Conservation (phyloP, 2,888 invertebrate genomes). For the Ischnus inquisitorius region DNA sequence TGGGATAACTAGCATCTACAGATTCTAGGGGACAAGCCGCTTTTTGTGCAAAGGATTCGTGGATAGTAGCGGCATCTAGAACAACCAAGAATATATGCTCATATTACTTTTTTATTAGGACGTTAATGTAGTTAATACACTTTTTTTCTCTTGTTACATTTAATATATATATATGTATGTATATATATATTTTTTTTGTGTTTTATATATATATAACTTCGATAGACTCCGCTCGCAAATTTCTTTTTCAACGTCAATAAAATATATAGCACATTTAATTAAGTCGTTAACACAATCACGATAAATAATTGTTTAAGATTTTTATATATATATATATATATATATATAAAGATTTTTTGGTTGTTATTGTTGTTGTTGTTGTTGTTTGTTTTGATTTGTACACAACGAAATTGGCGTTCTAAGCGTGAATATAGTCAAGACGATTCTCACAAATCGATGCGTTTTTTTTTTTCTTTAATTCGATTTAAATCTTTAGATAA, state of each 20-base stretch:
- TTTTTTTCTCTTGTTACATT: conserved; percentile 59
- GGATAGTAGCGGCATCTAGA: conserved; percentile 84
- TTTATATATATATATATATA: conserved; percentile 56
- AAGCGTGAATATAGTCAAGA: conserved; percentile 62
- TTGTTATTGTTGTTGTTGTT: conserved; percentile 57
- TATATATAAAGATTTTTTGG: no score
- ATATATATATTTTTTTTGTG: conserved; percentile 22
- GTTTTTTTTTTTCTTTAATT: conserved; percentile 39
- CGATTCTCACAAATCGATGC: conserved; percentile 56
- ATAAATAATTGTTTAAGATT: conserved; percentile 66
- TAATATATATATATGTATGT: conserved; percentile 30
- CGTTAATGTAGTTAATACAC: conserved; percentile 57
- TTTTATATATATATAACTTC: conserved; percentile 28
- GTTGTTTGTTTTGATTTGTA: conserved; percentile 58
- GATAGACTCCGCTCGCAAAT: conserved; percentile 52
- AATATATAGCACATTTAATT: conserved; percentile 69
- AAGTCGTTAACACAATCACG: conserved; percentile 59
- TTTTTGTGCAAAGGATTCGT: conserved; percentile 84
- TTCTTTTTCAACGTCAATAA: conserved; percentile 62
- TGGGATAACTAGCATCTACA: conserved; percentile 84
- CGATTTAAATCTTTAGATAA: conserved; percentile 46
- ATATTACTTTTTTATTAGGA: conserved; percentile 72
- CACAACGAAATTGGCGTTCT: conserved; percentile 64
- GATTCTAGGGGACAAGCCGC: conserved; percentile 83
- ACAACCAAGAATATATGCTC: conserved; percentile 81